phyloP scores from a whole-genome alignment of 2,888 invertebrate genomes.

The Drosophila robusta region DNA sequence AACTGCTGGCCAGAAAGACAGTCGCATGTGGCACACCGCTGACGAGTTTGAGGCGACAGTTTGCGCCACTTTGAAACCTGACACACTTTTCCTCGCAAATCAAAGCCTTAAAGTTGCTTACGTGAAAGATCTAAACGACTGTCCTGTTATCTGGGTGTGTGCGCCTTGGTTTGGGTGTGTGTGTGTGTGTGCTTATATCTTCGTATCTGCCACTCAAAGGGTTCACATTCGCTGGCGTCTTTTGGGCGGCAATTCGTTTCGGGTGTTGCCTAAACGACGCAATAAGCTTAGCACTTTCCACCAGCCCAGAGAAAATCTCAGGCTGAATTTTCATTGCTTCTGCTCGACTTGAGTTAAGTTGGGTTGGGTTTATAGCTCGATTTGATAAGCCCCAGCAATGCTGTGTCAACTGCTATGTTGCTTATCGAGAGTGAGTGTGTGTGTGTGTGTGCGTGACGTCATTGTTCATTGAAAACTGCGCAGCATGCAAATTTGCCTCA shows the following conservation, averaged over 20 bases:
- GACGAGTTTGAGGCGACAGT: slow-evolving; percentile 33
- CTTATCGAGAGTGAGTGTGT: slow-evolving; percentile 24
- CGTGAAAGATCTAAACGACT: slow-evolving; percentile 63
- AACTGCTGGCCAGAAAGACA: slow-evolving; percentile 28
- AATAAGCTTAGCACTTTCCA: slow-evolving; percentile 76
- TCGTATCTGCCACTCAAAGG: slow-evolving; percentile 62
- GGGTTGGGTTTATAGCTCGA: slow-evolving; percentile 50
- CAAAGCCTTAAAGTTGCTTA: slow-evolving; percentile 76
- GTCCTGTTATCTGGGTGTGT: slow-evolving; percentile 8
- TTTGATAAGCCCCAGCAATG: slow-evolving; percentile 64
- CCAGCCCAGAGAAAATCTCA: slow-evolving; percentile 25
- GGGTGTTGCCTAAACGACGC: slow-evolving; percentile 78
- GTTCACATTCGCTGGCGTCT: slow-evolving; percentile 54
- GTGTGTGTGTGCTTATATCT: slow-evolving; percentile 36
- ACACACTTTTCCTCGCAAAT: slow-evolving; percentile 48
- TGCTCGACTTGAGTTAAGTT: slow-evolving; percentile 65
- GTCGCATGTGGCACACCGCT: slow-evolving; percentile 54
- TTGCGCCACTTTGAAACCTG: slow-evolving; percentile 27
- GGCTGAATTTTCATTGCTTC: slow-evolving; percentile 73
- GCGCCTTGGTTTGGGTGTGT: slow-evolving; percentile 17
- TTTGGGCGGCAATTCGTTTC: slow-evolving; percentile 68
- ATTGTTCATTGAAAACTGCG: slow-evolving; percentile 76
- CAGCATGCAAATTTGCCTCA: slow-evolving; percentile 68
- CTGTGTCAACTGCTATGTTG: slow-evolving; percentile 44
- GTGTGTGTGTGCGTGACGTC: slow-evolving; percentile 58